A percentile compares a stretch with the other conserved stretches of the same genome.
Evolutionary conservation across 2,797 vertebrate genomes (phyloP).

Genomic region (Rousettus madagascariensis): DNA sequence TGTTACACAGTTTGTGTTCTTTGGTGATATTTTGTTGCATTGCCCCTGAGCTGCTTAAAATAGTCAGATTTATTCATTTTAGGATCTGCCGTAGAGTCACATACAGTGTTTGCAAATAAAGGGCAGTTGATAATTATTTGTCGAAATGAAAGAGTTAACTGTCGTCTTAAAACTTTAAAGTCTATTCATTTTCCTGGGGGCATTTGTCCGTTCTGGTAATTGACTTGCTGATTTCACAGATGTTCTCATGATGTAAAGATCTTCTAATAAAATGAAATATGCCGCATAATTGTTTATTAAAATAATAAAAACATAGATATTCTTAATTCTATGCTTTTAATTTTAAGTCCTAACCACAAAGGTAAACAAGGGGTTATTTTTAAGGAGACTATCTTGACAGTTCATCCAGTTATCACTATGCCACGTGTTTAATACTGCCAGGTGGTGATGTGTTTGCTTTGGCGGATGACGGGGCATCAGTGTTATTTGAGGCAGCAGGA

Average conservation of each 20-base stretch:
- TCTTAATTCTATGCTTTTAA: not conserved
- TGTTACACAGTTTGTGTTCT: not conserved
- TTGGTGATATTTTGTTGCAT: not conserved
- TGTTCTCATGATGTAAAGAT: not conserved
- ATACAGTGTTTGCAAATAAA: not conserved
- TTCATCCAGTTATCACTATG: not conserved
- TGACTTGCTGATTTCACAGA: not conserved
- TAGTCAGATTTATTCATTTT: not conserved
- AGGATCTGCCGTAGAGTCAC: not conserved
- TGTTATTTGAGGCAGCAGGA: conserved; percentile 90
- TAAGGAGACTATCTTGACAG: not conserved
- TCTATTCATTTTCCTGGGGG: not conserved
- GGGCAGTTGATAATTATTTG: not conserved
- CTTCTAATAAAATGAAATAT: not conserved
- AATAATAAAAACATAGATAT: not conserved
- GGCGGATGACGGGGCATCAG: conserved; percentile 88
- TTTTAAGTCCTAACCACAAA: not conserved
- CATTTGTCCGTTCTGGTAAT: not conserved
- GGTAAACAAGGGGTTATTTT: not conserved
- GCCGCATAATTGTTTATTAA: not conserved
- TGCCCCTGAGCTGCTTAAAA: not conserved
- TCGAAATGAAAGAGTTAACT: not conserved
- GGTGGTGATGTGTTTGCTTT: conserved; percentile 89
- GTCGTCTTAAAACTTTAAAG: not conserved
- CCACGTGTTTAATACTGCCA: conserved; percentile 66